Evolutionary conservation across 30 jellyfish, hydroid and myxozoan species (phyloP), one percentile per base, ranked within the genome.

Genomic region (Turritopsis rubra): DNA sequence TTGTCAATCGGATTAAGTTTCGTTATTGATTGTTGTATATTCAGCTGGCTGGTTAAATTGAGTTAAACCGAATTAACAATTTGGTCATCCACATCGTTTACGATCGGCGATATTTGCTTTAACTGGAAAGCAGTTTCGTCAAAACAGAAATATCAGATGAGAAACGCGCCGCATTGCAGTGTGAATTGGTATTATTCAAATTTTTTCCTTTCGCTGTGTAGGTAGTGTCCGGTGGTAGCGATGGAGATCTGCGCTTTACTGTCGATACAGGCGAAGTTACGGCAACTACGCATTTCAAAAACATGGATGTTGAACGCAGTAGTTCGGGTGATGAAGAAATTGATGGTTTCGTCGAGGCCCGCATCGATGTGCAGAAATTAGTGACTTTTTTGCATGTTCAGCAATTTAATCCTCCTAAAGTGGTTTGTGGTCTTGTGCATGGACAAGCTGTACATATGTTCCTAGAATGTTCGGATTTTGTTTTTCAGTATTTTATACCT

Each of bases 181-280:
- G n/a, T n/a, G n/a, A n/a, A n/a, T n/a, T n/a, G n/a, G n/a, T n/a
- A n/a, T n/a, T n/a, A n/a, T n/a, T n/a, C n/a, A n/a, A 41, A 41
- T 1, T 1, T 41, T 5, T 41, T 41, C 60, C 5, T 41, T 41
- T 41, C 60, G 9, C 65, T 54, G 54, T 84, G 41, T 25, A 92
- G 98, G 91, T 88, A 20, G 28, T 92, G 20, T 91, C 96, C 1
- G 98, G 96, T 9, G 78, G 74, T 54, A 74, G 87, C 24, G 72
- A 81, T 30, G 96, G 95, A 29, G 90, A 88, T 78, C 85, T 92
- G 22, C 72, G 89, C 21, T 81, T 88, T 25, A 88, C 83, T 68
- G 91, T 88, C 53, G 95, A 92, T 52, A 92, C 98, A 1, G 96
- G 85, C 54, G 95, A 81, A 77, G 98, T 87, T 29, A 92, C 95